Evolutionary conservation across 2,888 invertebrate genomes (phyloP).

Genomic region (Chymomyza procnemis): DNA sequence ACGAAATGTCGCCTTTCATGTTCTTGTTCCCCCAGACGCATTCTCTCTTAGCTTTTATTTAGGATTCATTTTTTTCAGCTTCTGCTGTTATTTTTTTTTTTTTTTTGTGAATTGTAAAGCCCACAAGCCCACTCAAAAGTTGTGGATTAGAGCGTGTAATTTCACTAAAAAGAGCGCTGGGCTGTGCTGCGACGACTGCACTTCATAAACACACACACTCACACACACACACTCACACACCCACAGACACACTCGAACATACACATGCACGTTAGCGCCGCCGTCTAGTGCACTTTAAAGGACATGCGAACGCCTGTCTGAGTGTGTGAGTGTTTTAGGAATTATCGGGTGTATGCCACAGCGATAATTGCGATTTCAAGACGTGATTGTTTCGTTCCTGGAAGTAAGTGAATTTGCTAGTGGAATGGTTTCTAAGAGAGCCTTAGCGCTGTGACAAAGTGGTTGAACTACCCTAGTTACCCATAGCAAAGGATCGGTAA

Average conservation of each 20-base stretch:
- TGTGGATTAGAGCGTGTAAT: conserved; percentile 70
- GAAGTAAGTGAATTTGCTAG: background rate
- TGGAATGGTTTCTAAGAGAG: too few relatives aligned
- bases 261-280: conserved; percentile 2
- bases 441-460: too few relatives aligned
- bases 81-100: conserved; percentile 29
- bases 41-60: conserved; percentile 28
- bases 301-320: background rate
- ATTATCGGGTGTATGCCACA: background rate
- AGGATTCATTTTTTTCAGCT: conserved; percentile 17
- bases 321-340: background rate
- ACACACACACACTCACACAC: background rate
- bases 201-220: conserved; percentile 33
- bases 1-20: conserved; percentile 65
- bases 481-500: too few relatives aligned
- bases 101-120: conserved; percentile 23
- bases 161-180: conserved; percentile 59
- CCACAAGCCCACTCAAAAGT: conserved; percentile 51
- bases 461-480: too few relatives aligned
- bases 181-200: conserved; percentile 21
- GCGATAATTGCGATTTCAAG: background rate
- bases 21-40: conserved; percentile 13
- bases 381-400: too few relatives aligned
- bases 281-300: conserved; percentile 17
- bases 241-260: too few relatives aligned